Base-by-base conservation (phyloP, 2,797 vertebrate genomes). In the Sternotherus odoratus region DNA sequence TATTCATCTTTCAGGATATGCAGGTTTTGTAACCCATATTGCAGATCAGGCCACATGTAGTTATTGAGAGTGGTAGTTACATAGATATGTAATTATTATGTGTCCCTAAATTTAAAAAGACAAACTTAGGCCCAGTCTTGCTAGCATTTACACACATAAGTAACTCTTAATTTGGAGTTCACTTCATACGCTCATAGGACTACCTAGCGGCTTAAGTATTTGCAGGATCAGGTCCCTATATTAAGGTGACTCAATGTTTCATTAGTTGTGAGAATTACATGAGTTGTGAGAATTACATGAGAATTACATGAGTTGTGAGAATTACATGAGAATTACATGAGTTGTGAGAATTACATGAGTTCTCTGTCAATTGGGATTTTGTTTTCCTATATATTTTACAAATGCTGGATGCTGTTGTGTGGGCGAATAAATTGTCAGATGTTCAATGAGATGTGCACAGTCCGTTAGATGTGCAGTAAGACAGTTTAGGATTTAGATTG, bases 1-100 rank as follows among this genome's bases (percentile, higher is more conserved):
- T 93, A 87, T 94, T 94, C 80, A 1, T 95, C 63, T 95, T 88
- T 92, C 69, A 0, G 2, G 84, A 92, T 94, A 88, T 46, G 86
- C 89, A 79, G 93, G 87, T 93, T 91, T 86, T 93, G 80, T 74
- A 28, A 88, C 95, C 94, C 95, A 92, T 93, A 83, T 85, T 72
- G 43, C 1, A 88, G 79, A n/a, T 75, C 24, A 66, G 74, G 85
- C 1, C 4, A 87, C 24, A 8, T n/a, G n/a, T 66, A 5, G 4
- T 6, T 24, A 26, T 28, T 28, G 6, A 43, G 69, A 43, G 72
- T 66, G 86, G 87, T 87, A 85, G 36, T 87, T 82, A 84, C 15
- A 39, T 43, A 90, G 93, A 91, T 94, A 86, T 93, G 43, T 43
- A 43, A 43, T 94, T 94, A 85, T 88, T 96, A 90, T 87, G 63